A percentile compares a stretch with the other conserved stretches of the same genome.
phyloP scores from a whole-genome alignment of 2,797 vertebrate species.

The Notoglanidium macrostoma region DNA sequence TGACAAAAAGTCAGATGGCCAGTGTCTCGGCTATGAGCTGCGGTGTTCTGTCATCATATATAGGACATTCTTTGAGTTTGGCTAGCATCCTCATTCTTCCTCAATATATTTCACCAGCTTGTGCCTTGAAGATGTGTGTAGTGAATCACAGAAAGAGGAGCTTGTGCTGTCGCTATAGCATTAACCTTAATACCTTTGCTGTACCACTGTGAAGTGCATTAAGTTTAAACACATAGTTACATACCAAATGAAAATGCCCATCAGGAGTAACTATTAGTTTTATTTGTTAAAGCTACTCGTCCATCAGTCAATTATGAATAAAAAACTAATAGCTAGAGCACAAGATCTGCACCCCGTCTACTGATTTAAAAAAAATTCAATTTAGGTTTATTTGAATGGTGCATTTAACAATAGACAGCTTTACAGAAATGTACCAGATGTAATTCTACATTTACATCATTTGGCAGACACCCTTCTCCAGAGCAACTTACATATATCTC shows the following conservation, averaged over 20 bases:
- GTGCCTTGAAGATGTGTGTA: too few relatives aligned
- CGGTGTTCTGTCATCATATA: not conserved
- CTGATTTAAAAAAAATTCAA: too few relatives aligned
- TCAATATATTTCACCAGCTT: not conserved
- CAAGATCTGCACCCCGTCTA: not conserved
- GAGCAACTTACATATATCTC: too few relatives aligned
- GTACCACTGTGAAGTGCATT: not conserved
- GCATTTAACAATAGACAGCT: not conserved
- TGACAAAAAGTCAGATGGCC: not conserved
- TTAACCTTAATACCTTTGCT: not conserved
- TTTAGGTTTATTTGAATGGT: not conserved
- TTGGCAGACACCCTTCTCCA: too few relatives aligned
- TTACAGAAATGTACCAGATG: too few relatives aligned
- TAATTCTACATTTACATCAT: too few relatives aligned
- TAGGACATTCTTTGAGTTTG: not conserved
- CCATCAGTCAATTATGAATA: not conserved
- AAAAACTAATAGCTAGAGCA: not conserved
- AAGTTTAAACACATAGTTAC: not conserved
- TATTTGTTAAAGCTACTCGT: not conserved
- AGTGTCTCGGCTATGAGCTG: not conserved
- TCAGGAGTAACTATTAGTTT: not conserved
- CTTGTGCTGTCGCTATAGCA: not conserved
- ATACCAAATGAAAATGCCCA: not conserved
- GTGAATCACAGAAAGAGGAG: not conserved
- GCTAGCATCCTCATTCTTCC: not conserved